Evolutionary conservation across 2,113 vertebrate species (phyloP).

Genomic region (Aspiorhynchus laticeps): DNA sequence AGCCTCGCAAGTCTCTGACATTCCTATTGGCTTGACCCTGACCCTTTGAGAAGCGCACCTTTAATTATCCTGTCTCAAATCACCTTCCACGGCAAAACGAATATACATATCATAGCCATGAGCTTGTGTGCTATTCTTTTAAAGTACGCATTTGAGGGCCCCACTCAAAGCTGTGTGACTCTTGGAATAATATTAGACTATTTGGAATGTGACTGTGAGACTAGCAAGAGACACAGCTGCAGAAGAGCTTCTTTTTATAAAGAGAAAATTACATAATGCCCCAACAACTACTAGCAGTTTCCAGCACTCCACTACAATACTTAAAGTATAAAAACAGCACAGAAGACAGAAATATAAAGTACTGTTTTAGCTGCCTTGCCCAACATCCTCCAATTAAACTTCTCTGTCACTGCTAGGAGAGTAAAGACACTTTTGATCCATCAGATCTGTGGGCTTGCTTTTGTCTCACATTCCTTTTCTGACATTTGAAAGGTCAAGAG

Average conservation of each 20-base stretch:
- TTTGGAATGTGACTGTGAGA: slow-evolving; percentile 52
- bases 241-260: slow-evolving; percentile 57
- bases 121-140: slow-evolving; percentile 23
- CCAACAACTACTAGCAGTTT: slow-evolving; percentile 49
- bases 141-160: slow-evolving; percentile 27
- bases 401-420: slow-evolving; percentile 63
- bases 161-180: slow-evolving; percentile 41
- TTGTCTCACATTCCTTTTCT: slow-evolving; percentile 76
- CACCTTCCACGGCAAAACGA: slow-evolving; percentile 22
- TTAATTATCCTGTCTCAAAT: slow-evolving; percentile 58
- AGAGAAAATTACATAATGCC: slow-evolving; percentile 55
- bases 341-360: slow-evolving; percentile 59
- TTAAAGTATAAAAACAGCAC: slow-evolving; percentile 41
- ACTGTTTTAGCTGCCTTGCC: slow-evolving; percentile 51
- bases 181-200: slow-evolving; percentile 52
- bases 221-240: slow-evolving; percentile 58
- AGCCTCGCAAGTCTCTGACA: slow-evolving; percentile 69
- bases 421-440: slow-evolving; percentile 76
- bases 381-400: slow-evolving; percentile 63
- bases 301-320: slow-evolving; percentile 47
- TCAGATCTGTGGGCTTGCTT: slow-evolving; percentile 72
- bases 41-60: slow-evolving; percentile 53
- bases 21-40: slow-evolving; percentile 78
- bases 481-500: slow-evolving; percentile 81
- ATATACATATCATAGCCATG: slow-evolving; percentile 23